Evolutionary conservation across 2,797 vertebrate species (phyloP).

Genomic region (Chanos chanos): DNA sequence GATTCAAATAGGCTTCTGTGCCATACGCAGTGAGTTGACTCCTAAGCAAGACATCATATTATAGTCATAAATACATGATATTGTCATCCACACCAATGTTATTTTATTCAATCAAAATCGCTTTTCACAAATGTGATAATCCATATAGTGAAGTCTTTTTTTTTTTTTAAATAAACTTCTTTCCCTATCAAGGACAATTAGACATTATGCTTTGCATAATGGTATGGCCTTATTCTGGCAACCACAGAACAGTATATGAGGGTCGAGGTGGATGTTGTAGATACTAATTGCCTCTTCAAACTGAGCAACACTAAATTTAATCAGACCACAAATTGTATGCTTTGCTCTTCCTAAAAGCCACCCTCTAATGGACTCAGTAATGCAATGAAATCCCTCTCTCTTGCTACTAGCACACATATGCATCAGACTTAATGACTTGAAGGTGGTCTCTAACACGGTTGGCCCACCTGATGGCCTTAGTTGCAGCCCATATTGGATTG

Average conservation of each 20-base stretch:
- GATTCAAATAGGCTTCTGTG: background rate
- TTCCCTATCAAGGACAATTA: slow-evolving; percentile 5
- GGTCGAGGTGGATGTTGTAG: slow-evolving; percentile 51
- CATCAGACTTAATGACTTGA: slow-evolving; percentile 64
- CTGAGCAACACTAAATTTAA: slow-evolving; percentile 66
- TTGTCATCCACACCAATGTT: slow-evolving; percentile 37
- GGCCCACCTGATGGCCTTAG: slow-evolving; percentile 63
- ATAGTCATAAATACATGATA: slow-evolving; percentile 47
- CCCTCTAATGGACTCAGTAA: slow-evolving; percentile 66
- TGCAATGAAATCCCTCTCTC: slow-evolving; percentile 70
- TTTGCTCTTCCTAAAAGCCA: slow-evolving; percentile 53
- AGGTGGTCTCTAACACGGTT: slow-evolving; percentile 51
- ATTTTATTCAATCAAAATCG: slow-evolving; percentile 47
- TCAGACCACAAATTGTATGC: slow-evolving; percentile 69
- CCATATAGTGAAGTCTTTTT: slow-evolving; percentile 16
- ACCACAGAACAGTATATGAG: slow-evolving; percentile 46
- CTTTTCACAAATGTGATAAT: slow-evolving; percentile 49
- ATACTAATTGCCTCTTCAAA: slow-evolving; percentile 68
- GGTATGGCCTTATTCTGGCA: slow-evolving; percentile 51
- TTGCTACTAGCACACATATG: slow-evolving; percentile 56
- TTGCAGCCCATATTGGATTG: slow-evolving; percentile 58
- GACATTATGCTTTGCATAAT: slow-evolving; percentile 50
- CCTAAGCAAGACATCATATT: slow-evolving; percentile 42
- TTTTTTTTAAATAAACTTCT: background rate
- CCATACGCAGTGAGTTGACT: background rate